Percentiles rank a stretch among this genome's conserved stretches.
Evolutionary conservation across 2,888 invertebrate species (phyloP).

Genomic region (Crioceris asparagi): DNA sequence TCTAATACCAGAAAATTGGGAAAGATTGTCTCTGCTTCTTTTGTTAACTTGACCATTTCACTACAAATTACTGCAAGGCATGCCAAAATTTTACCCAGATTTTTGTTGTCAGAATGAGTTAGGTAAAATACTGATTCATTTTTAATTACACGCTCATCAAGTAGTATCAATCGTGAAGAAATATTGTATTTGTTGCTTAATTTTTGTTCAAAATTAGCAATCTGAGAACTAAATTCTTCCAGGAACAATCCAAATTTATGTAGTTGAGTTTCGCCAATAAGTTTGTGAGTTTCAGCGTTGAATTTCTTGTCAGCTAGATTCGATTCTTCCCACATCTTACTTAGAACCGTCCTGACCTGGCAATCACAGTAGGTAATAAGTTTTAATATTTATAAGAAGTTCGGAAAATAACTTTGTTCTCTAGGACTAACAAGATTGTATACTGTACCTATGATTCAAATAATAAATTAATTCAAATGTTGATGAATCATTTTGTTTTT

Average conservation of each 20-base stretch:
- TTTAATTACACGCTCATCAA: slow-evolving; percentile 38
- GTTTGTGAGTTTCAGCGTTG: slow-evolving; percentile 37
- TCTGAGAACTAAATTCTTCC: slow-evolving; percentile 36
- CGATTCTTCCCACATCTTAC: slow-evolving; percentile 33
- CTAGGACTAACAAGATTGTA: too few species aligned
- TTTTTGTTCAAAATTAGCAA: slow-evolving; percentile 30
- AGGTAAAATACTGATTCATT: slow-evolving; percentile 55
- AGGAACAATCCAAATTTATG: slow-evolving; percentile 44
- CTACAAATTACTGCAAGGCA: slow-evolving; percentile 69
- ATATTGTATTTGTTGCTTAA: slow-evolving; percentile 25
- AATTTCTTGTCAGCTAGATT: slow-evolving; percentile 32
- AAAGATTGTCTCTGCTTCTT: slow-evolving; percentile 56
- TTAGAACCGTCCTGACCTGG: too few species aligned
- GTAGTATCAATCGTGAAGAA: slow-evolving; percentile 19
- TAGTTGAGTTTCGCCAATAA: slow-evolving; percentile 44
- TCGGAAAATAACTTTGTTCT: too few species aligned
- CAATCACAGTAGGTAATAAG: too few species aligned
- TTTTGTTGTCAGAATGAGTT: slow-evolving; percentile 72
- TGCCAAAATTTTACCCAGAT: slow-evolving; percentile 66
- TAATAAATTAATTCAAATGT: too few species aligned
- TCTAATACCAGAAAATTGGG: slow-evolving; percentile 55
- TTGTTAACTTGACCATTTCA: slow-evolving; percentile 59
- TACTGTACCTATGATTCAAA: too few species aligned
- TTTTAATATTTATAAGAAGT: too few species aligned
- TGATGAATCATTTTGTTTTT: too few species aligned